Percentiles rank a stretch among this genome's conserved stretches.
Conservation (phyloP, 2,797 vertebrate genomes). For the Danio aesculapii region DNA sequence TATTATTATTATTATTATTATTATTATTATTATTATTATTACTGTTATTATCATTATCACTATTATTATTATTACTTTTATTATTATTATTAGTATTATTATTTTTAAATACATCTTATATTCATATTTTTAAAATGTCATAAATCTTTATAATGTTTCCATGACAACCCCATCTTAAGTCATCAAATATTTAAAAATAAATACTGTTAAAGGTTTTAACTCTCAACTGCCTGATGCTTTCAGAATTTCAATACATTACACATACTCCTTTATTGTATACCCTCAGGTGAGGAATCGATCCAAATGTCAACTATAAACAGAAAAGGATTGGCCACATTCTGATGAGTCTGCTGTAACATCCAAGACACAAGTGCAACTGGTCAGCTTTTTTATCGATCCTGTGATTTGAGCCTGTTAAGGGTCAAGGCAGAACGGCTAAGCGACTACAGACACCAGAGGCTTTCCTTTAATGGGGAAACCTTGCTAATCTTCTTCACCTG, state of each 20-base stretch:
- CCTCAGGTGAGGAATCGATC: background rate
- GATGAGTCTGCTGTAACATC: constrained; percentile 17
- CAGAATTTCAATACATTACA: background rate
- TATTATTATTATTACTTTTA: too few relatives aligned
- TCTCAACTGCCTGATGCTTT: background rate
- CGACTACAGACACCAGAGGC: background rate
- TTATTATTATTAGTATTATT: too few relatives aligned
- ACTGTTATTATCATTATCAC: too few relatives aligned
- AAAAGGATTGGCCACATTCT: background rate
- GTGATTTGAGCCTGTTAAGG: constrained; percentile 3
- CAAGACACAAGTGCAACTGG: background rate
- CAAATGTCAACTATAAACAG: background rate
- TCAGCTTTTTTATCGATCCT: constrained; percentile 7
- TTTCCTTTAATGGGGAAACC: background rate
- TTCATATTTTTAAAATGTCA: background rate
- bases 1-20: too few relatives aligned
- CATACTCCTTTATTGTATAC: background rate
- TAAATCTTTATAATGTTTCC: background rate
- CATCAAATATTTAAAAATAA: background rate
- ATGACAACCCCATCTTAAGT: background rate
- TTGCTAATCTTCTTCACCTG: constrained; percentile 25
- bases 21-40: too few relatives aligned
- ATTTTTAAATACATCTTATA: background rate
- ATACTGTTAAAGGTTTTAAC: background rate
- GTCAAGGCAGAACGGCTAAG: constrained; percentile 2